These are phyloP conservation scores for Ammospiza caudacuta DNA, from an alignment of 2,113 vertebrate genomes.

Conservation along the genomic window DNA sequence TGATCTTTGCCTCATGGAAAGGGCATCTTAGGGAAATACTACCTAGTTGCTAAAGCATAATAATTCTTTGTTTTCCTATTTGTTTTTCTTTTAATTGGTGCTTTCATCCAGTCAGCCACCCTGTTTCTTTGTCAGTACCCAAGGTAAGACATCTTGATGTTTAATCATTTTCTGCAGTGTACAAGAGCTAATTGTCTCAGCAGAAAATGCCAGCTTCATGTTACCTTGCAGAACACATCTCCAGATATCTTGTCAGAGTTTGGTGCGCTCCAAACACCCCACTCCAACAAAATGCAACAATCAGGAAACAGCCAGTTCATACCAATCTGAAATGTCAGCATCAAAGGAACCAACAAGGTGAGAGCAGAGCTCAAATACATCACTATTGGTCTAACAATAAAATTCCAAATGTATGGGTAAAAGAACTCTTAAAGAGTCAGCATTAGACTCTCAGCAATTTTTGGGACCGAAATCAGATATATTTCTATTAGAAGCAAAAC, in stretches of 20 bases:
- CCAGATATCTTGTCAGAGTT: not conserved
- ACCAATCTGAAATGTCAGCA: not conserved
- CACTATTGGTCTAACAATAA: not conserved
- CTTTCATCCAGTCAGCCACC: not conserved
- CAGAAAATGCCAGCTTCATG: accelerated
- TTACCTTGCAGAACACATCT: not conserved
- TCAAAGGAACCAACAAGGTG: accelerated
- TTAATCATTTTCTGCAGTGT: not conserved
- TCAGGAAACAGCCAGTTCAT: not conserved
- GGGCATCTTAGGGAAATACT: not conserved
- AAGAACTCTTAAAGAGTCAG: not conserved
- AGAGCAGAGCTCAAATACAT: not conserved
- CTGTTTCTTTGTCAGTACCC: not conserved
- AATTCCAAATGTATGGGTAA: not conserved
- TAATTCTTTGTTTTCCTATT: not conserved
- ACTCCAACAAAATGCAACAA: not conserved
- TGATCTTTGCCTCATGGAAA: not conserved
- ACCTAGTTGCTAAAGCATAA: not conserved
- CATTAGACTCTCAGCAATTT: not conserved
- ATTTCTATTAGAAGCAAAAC: not conserved
- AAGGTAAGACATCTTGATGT: not conserved
- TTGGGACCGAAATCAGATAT: not conserved
- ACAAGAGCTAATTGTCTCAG: not conserved
- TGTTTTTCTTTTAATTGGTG: not conserved
- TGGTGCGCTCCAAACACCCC: not conserved